Evolutionary conservation across 2,797 vertebrate species (phyloP).

Genomic region (Sphenodon punctatus): DNA sequence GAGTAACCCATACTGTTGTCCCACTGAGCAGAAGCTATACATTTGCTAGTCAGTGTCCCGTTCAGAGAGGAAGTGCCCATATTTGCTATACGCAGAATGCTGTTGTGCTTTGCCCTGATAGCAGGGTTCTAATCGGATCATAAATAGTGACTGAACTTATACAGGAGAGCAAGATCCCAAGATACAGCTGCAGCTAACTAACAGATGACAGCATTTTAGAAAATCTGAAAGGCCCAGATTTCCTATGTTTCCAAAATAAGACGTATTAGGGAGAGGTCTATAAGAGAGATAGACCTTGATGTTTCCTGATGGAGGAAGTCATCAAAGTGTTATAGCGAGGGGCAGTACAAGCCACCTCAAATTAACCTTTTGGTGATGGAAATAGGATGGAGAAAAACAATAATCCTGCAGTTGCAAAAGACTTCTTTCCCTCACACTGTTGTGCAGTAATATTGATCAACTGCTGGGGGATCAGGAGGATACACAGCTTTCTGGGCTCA

Average conservation of each 20-base stretch:
- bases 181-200: not conserved
- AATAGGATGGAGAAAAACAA: not conserved
- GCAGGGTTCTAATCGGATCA: not conserved
- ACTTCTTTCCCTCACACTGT: not conserved
- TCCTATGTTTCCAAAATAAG: not conserved
- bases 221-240: not conserved
- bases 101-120: not conserved
- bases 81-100: not conserved
- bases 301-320: not conserved
- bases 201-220: not conserved
- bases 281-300: not conserved
- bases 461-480: no score
- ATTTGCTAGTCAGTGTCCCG: not conserved
- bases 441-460: not conserved
- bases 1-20: no score
- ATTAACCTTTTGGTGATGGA: not conserved
- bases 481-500: no score
- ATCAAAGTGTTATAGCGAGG: not conserved
- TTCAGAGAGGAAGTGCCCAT: not conserved
- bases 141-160: fast-evolving
- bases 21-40: not conserved
- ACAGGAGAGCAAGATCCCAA: not conserved
- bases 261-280: not conserved
- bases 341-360: not conserved
- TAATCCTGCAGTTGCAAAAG: fast-evolving